Percentiles rank a stretch among this genome's conserved stretches.
Conservation (phyloP, 2,797 vertebrate species). For the Caiman crocodilus region DNA sequence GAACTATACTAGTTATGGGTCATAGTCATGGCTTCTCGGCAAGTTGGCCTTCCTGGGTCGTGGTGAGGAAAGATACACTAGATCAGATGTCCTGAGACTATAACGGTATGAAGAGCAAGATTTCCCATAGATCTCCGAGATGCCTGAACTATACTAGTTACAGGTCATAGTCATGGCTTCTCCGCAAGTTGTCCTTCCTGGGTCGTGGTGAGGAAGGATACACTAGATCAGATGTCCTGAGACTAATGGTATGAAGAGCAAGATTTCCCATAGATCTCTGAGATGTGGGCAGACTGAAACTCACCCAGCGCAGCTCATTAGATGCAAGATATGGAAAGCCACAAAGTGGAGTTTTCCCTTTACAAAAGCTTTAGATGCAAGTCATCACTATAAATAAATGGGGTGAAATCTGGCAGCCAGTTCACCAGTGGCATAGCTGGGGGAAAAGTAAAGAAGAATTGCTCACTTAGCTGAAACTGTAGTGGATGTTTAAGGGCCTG, state of each 20-base stretch:
- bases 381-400: neutral
- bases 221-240: rapidly evolving
- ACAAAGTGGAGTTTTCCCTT: neutral
- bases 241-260: rapidly evolving
- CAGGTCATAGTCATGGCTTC: neutral
- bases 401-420: neutral
- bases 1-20: slow-evolving; percentile 35
- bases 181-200: neutral
- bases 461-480: neutral
- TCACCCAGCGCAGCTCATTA: rapidly evolving
- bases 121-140: neutral
- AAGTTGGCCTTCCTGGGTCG: no score
- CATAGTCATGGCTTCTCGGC: slow-evolving; percentile 39
- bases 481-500: neutral
- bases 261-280: neutral
- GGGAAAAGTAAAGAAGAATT: neutral
- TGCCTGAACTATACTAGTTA: neutral
- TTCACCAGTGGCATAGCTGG: neutral
- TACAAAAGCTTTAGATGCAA: neutral
- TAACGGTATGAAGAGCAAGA: neutral
- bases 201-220: neutral
- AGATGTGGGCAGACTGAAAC: neutral
- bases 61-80: neutral
- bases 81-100: neutral
- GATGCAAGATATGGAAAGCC: neutral